Evolutionary conservation across 2,888 invertebrate genomes (phyloP).

Genomic region (Opisthograptis luteolata): DNA sequence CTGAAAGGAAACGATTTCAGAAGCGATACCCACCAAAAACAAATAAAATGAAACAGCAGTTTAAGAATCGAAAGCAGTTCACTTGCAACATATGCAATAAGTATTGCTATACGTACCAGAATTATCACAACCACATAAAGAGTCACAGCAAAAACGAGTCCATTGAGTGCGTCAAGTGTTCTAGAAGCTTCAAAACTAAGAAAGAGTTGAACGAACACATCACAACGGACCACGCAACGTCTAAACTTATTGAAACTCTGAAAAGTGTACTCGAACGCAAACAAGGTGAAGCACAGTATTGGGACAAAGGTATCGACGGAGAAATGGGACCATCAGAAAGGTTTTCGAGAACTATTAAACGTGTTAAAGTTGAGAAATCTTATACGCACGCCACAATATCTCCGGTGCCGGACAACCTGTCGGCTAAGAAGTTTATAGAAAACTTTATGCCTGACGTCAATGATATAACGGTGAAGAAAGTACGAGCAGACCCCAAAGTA

Average conservation of each 20-base stretch:
- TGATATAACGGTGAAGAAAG: slow-evolving; percentile 35
- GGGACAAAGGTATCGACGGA: background rate
- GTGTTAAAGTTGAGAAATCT: slow-evolving; percentile 36
- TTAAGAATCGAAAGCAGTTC: slow-evolving; percentile 44
- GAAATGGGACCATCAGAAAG: slow-evolving; percentile 40
- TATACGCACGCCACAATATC: slow-evolving; percentile 47
- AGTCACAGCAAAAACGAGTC: slow-evolving; percentile 54
- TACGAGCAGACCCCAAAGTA: slow-evolving; percentile 33
- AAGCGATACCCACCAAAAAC: background rate
- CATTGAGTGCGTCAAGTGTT: slow-evolving; percentile 68
- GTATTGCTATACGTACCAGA: slow-evolving; percentile 71
- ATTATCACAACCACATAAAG: slow-evolving; percentile 68
- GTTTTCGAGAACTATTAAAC: slow-evolving; percentile 57
- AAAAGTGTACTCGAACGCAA: slow-evolving; percentile 55
- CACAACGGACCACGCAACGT: slow-evolving; percentile 52
- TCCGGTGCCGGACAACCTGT: slow-evolving; percentile 45
- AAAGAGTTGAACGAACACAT: slow-evolving; percentile 55
- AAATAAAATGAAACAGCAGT: slow-evolving; percentile 10
- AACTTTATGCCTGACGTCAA: slow-evolving; percentile 63
- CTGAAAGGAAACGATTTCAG: slow-evolving; percentile 10
- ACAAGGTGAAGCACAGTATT: slow-evolving; percentile 53
- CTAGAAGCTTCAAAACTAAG: slow-evolving; percentile 51
- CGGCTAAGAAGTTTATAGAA: slow-evolving; percentile 69
- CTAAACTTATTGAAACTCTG: slow-evolving; percentile 67
- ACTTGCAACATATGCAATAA: slow-evolving; percentile 64